These are phyloP conservation scores for Ctenoplectra terminalis DNA, from an alignment of 1,140 invertebrate species.

Conservation along the genomic window DNA sequence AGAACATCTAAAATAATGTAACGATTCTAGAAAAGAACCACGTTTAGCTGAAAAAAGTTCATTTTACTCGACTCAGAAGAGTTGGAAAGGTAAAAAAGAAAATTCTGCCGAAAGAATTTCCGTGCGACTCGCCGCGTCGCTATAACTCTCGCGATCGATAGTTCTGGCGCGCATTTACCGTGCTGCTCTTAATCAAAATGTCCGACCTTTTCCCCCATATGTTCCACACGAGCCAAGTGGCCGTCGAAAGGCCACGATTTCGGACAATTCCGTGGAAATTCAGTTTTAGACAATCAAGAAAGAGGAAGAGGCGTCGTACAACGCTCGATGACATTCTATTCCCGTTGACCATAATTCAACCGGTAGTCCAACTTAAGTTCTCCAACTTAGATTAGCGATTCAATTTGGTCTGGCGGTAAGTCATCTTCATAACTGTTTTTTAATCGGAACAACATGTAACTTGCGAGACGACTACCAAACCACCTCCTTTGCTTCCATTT, in stretches of 20 bases:
- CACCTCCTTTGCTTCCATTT: not conserved
- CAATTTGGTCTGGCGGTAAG: slow-evolving; percentile 73
- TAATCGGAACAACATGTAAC: slow-evolving; percentile 69
- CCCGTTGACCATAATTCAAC: slow-evolving; percentile 67
- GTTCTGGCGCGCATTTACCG: slow-evolving; percentile 14
- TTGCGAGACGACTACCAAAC: slow-evolving; percentile 20
- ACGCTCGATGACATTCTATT: slow-evolving; percentile 72
- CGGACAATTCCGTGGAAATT: slow-evolving; percentile 55
- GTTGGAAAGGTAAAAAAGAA: not conserved
- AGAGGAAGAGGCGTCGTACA: slow-evolving; percentile 30
- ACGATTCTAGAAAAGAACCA: not conserved
- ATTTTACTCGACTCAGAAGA: too few species aligned
- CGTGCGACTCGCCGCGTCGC: not conserved
- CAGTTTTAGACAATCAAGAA: slow-evolving; percentile 46
- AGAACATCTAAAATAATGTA: not conserved
- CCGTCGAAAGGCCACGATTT: slow-evolving; percentile 43
- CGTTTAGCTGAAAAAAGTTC: not conserved
- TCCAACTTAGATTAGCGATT: slow-evolving; percentile 79
- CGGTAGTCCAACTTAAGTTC: slow-evolving; percentile 63
- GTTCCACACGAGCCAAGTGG: slow-evolving; percentile 18
- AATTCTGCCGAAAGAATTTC: slow-evolving; percentile 19
- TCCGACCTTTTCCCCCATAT: slow-evolving; percentile 44
- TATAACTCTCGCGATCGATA: slow-evolving; percentile 23
- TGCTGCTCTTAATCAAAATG: slow-evolving; percentile 43
- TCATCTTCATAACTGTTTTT: slow-evolving; percentile 74